These are phyloP conservation scores for Vespertilio murinus DNA, from an alignment of 2,797 vertebrate genomes.

Conservation along the genomic window DNA sequence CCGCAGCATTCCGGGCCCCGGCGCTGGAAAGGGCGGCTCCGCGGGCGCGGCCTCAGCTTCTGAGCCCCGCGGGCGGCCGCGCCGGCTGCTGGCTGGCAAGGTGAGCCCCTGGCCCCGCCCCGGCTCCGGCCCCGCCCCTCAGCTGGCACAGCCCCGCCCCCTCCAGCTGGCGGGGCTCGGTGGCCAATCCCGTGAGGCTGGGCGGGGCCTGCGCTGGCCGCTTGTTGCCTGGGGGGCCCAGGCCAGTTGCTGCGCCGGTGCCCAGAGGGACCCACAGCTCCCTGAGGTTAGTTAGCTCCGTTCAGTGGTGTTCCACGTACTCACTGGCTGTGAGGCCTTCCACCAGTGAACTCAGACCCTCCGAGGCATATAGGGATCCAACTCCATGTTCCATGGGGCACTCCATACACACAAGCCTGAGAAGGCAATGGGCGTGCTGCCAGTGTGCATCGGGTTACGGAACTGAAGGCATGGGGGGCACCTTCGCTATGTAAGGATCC, in stretches of 20 bases:
- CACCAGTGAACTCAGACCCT: background rate
- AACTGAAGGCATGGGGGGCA: background rate
- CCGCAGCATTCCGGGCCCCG: conserved; percentile 54
- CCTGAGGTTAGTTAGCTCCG: background rate
- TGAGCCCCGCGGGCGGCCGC: fast-evolving
- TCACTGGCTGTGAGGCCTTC: background rate
- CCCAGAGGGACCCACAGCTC: fast-evolving
- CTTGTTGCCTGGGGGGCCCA: fast-evolving
- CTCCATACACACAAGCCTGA: background rate
- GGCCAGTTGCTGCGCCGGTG: fast-evolving
- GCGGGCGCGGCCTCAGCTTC: background rate
- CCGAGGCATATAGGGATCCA: background rate
- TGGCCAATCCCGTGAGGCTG: background rate
- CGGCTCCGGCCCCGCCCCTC: background rate
- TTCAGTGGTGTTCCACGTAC: background rate
- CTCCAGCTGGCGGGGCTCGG: background rate
- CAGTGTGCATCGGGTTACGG: background rate
- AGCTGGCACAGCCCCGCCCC: background rate
- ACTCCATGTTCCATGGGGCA: background rate
- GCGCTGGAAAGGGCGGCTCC: background rate
- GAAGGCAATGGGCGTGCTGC: background rate
- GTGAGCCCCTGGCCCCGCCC: background rate
- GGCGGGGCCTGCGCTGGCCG: background rate
- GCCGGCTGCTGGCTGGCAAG: fast-evolving
- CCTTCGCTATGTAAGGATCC: background rate